phyloP scores from a whole-genome alignment of 2,888 invertebrate species.

The Spisula subtruncata region DNA sequence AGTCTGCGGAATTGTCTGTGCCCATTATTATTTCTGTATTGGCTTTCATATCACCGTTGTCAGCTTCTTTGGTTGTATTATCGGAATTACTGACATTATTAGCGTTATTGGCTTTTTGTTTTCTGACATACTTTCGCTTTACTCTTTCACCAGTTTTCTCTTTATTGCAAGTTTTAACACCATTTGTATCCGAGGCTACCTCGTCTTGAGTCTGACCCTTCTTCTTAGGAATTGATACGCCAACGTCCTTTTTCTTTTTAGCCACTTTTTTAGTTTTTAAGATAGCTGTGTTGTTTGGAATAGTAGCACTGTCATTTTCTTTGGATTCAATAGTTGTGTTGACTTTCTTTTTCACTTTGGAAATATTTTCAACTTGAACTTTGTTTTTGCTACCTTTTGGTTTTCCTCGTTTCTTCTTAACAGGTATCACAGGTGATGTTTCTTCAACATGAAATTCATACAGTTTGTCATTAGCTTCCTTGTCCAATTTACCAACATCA shows the following conservation, averaged over 20 bases:
- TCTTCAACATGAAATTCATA: constrained; percentile 59
- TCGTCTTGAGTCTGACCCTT: constrained; percentile 34
- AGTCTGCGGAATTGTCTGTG: not conserved
- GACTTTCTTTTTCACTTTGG: constrained; percentile 41
- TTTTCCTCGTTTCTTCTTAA: constrained; percentile 39
- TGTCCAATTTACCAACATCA: constrained; percentile 17
- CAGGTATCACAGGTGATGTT: not conserved
- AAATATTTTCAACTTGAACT: constrained; percentile 21
- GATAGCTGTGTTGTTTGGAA: constrained; percentile 33
- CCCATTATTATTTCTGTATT: not conserved
- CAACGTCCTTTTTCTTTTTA: constrained; percentile 5
- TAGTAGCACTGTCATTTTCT: constrained; percentile 12
- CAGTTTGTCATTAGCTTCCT: constrained; percentile 48
- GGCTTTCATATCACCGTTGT: constrained; percentile 18
- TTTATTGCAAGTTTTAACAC: not conserved
- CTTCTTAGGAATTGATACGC: not conserved
- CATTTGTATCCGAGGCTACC: not conserved
- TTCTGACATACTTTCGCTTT: constrained; percentile 67
- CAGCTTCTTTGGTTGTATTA: not conserved
- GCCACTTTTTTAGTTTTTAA: constrained; percentile 24
- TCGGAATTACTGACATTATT: not conserved
- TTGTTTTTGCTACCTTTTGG: constrained; percentile 55
- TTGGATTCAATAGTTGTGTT: constrained; percentile 12
- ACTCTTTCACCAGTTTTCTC: constrained; percentile 44
- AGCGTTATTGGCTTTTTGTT: constrained; percentile 26